A percentile compares a stretch with the other conserved stretches of the same genome.
Conservation (phyloP, 2,888 invertebrate species). For the Spisula subtruncata region DNA sequence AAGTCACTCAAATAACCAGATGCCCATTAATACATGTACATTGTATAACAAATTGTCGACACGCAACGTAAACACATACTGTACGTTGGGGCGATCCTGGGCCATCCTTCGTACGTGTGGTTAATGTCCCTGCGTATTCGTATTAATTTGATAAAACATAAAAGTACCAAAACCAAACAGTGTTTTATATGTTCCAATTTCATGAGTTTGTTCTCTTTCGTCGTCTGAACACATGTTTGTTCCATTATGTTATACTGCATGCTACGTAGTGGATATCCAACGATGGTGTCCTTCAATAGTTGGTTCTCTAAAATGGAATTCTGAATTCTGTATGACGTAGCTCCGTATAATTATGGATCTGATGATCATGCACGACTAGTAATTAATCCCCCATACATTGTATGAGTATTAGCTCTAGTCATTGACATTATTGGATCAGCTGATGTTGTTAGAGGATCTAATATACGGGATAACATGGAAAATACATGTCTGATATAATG, state of each 20-base stretch:
- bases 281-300: too few species aligned
- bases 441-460: neutral
- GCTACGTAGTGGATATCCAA: too few species aligned
- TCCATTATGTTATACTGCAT: too few species aligned
- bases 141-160: too few species aligned
- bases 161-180: neutral
- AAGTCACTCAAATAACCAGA: too few species aligned
- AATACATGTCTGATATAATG: neutral
- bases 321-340: neutral
- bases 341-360: neutral
- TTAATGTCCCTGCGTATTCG: too few species aligned
- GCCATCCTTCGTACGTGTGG: too few species aligned
- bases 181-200: neutral
- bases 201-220: neutral
- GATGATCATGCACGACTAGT: neutral
- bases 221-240: too few species aligned
- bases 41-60: too few species aligned
- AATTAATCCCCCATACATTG: neutral
- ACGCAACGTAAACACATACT: too few species aligned
- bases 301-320: neutral
- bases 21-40: too few species aligned
- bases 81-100: too few species aligned
- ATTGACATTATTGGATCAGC: neutral
- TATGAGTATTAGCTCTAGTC: neutral
- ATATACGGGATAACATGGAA: neutral